These are phyloP conservation scores for Pelmatolapia mariae DNA, from an alignment of 2,113 vertebrate species.

Conservation along the genomic window DNA sequence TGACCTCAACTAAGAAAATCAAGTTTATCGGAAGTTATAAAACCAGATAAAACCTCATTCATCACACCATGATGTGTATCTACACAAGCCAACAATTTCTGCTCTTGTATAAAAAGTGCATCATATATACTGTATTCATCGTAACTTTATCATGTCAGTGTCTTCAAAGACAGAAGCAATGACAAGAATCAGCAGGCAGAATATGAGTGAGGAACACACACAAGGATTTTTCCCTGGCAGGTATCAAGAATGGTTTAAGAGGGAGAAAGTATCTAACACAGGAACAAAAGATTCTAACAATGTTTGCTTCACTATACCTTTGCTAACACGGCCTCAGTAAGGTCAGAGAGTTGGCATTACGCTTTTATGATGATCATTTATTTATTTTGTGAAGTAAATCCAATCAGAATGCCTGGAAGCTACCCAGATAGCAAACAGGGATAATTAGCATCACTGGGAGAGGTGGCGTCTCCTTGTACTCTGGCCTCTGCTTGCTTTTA, in stretches of 20 bases:
- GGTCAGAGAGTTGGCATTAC: conserved; percentile 71
- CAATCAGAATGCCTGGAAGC: conserved; percentile 70
- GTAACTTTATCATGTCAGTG: background rate
- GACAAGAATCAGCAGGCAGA: background rate
- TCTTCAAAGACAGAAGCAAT: background rate
- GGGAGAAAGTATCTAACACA: conserved; percentile 11
- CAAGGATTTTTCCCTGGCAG: conserved; percentile 25
- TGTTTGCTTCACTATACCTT: conserved; percentile 37
- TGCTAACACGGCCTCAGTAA: conserved; percentile 43
- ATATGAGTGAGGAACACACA: conserved; percentile 15
- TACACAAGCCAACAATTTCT: background rate
- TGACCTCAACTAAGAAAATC: background rate
- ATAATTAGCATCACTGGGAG: conserved; percentile 79
- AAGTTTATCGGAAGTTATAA: background rate
- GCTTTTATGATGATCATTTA: conserved; percentile 76
- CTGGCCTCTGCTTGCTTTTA: conserved; percentile 59
- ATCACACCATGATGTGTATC: background rate
- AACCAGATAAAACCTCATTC: background rate
- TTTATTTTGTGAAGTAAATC: conserved; percentile 77
- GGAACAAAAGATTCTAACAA: conserved; percentile 38
- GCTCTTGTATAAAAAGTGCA: background rate
- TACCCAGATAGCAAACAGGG: conserved; percentile 61
- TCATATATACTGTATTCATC: background rate
- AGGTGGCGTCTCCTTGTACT: conserved; percentile 63
- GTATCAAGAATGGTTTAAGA: conserved; percentile 40